phyloP scores from a whole-genome alignment of 1,140 invertebrate genomes.

The Drosophila serrata region DNA sequence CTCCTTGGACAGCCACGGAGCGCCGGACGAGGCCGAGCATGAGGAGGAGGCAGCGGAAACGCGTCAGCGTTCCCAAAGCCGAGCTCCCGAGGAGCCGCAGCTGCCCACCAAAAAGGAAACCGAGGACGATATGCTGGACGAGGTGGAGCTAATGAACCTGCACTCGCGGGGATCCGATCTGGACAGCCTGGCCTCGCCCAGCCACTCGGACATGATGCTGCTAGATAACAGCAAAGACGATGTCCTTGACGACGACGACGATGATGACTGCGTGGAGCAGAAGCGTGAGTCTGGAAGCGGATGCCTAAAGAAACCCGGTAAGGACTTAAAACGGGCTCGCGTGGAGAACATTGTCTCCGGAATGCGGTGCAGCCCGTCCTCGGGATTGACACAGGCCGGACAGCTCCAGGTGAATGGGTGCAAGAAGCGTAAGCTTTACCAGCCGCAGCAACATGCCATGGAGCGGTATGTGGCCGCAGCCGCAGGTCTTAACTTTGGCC shows the following conservation, averaged over 20 bases:
- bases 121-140: slow-evolving; percentile 81
- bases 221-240: slow-evolving; percentile 89
- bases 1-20: slow-evolving; percentile 59
- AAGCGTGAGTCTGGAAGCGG: slow-evolving; percentile 51
- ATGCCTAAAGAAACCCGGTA: slow-evolving; percentile 83
- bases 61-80: slow-evolving; percentile 26
- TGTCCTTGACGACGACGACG: slow-evolving; percentile 86
- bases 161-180: slow-evolving; percentile 79
- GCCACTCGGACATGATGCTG: slow-evolving; percentile 87
- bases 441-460: slow-evolving; percentile 95
- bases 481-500: slow-evolving; percentile 85
- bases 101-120: slow-evolving; percentile 76
- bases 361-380: slow-evolving; percentile 94
- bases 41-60: slow-evolving; percentile 52
- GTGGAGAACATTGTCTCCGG: slow-evolving; percentile 97
- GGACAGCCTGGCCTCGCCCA: slow-evolving; percentile 89
- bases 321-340: slow-evolving; percentile 94
- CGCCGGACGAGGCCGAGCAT: slow-evolving; percentile 47
- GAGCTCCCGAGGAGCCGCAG: slow-evolving; percentile 27
- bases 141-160: slow-evolving; percentile 77
- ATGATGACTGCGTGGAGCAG: slow-evolving; percentile 85
- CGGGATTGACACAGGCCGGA: slow-evolving; percentile 86
- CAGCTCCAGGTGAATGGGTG: slow-evolving; percentile 93
- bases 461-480: slow-evolving; percentile 89
- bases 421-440: slow-evolving; percentile 98